A percentile compares a stretch with the other conserved stretches of the same genome.
Conservation (phyloP, 1,140 invertebrate genomes). For the Nebria ingens region DNA sequence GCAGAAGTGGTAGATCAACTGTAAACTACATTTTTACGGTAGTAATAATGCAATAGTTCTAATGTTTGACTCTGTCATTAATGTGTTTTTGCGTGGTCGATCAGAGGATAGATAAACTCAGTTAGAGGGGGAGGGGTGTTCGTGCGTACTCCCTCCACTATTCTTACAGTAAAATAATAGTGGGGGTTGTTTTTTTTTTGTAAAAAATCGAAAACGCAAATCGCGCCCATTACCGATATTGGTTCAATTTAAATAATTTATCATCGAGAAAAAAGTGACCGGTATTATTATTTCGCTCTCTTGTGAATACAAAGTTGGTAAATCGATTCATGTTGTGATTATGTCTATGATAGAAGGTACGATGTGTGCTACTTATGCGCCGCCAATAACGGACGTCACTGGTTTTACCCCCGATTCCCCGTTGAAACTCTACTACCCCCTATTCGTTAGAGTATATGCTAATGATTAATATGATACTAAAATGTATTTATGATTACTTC, state of each 20-base stretch:
- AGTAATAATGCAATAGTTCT: constrained; percentile 8
- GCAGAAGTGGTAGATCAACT: too few species aligned
- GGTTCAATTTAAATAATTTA: constrained; percentile 9
- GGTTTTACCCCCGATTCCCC: too few species aligned
- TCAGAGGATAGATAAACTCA: background rate
- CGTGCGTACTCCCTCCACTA: background rate
- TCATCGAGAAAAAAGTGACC: too few species aligned
- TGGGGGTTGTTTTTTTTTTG: too few species aligned
- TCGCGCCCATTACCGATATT: constrained; percentile 4
- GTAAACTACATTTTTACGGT: too few species aligned
- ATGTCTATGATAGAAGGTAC: too few species aligned
- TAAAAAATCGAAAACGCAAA: background rate
- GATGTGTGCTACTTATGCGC: constrained; percentile 3
- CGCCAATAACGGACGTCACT: too few species aligned
- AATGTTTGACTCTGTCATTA: background rate
- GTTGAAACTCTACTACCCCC: too few species aligned
- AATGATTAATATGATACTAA: too few species aligned
- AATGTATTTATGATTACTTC: too few species aligned
- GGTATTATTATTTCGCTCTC: constrained; percentile 5
- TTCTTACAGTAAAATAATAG: too few species aligned
- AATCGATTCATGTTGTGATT: constrained; percentile 7
- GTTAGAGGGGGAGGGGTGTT: background rate
- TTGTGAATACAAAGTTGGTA: background rate
- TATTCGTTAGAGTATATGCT: too few species aligned
- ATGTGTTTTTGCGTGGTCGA: constrained; percentile 8